These are phyloP conservation scores for Puma concolor DNA, from an alignment of 2,113 vertebrate genomes.

Conservation along the genomic window DNA sequence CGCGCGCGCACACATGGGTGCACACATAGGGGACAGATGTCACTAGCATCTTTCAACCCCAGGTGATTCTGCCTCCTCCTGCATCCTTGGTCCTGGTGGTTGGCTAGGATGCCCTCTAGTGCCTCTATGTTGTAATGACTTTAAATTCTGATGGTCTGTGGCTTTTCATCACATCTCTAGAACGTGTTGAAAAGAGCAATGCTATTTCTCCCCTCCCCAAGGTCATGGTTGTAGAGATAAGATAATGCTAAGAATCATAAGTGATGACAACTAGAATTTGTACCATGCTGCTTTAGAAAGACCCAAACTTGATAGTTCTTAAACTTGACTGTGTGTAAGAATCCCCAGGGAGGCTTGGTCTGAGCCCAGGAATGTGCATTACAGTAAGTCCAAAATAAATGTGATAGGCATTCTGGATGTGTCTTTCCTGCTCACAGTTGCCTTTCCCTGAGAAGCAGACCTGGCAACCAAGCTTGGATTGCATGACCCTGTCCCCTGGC, in stretches of 20 bases:
- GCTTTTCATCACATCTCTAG: not conserved
- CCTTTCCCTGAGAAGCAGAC: not conserved
- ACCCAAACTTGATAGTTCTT: not conserved
- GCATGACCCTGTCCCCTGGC: not conserved
- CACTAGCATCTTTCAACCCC: not conserved
- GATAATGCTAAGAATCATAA: not conserved
- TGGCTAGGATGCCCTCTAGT: constrained; percentile 38
- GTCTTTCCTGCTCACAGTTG: not conserved
- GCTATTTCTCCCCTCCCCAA: not conserved
- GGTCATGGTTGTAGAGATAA: not conserved
- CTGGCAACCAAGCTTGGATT: not conserved
- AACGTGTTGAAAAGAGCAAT: not conserved
- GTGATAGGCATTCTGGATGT: too few relatives aligned
- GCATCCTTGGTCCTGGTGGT: not conserved
- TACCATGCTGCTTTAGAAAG: not conserved
- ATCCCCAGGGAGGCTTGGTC: not conserved
- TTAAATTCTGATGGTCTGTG: not conserved
- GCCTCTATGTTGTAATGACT: not conserved
- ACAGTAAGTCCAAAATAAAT: not conserved
- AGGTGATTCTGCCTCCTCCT: rapidly evolving
- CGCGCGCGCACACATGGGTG: not conserved
- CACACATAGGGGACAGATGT: not conserved
- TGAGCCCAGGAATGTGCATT: not conserved
- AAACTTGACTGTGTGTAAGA: not conserved
- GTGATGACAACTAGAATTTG: not conserved